Conservation (phyloP, 2,888 invertebrate genomes). For the Nebria brevicollis region DNA sequence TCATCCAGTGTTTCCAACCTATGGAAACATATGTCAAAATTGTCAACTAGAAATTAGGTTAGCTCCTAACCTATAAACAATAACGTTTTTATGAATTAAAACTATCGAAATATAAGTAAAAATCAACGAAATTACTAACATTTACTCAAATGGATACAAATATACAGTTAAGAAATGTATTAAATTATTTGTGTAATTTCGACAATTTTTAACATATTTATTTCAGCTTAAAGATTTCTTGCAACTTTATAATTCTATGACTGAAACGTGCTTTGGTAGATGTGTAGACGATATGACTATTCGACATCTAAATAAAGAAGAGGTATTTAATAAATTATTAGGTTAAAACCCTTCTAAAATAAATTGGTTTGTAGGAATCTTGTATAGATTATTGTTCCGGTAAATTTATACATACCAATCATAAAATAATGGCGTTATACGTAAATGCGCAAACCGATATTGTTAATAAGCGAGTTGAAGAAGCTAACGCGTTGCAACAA, state of each 20-base stretch:
- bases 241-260: slow-evolving; percentile 4
- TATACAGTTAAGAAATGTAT: slow-evolving; percentile 12
- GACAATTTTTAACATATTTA: not conserved
- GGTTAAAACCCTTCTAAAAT: not conserved
- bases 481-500: slow-evolving; percentile 4
- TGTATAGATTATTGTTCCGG: slow-evolving; percentile 2
- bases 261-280: not conserved
- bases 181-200: not conserved
- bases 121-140: not conserved
- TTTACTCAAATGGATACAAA: not conserved
- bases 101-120: not conserved
- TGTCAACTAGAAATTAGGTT: not conserved
- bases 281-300: slow-evolving; percentile 12
- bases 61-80: not conserved
- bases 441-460: not conserved
- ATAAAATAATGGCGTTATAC: not conserved
- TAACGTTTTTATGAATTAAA: not conserved
- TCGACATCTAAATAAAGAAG: not conserved
- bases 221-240: slow-evolving; percentile 1
- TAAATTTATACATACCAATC: slow-evolving; percentile 8
- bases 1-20: too few relatives aligned
- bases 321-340: not conserved
- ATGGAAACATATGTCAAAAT: too few relatives aligned
- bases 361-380: not conserved
- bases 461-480: slow-evolving; percentile 9